Evolutionary conservation across 2,113 vertebrate genomes (phyloP), one percentile per base, ranked within the genome.

Genomic region (Recurvirostra avosetta): DNA sequence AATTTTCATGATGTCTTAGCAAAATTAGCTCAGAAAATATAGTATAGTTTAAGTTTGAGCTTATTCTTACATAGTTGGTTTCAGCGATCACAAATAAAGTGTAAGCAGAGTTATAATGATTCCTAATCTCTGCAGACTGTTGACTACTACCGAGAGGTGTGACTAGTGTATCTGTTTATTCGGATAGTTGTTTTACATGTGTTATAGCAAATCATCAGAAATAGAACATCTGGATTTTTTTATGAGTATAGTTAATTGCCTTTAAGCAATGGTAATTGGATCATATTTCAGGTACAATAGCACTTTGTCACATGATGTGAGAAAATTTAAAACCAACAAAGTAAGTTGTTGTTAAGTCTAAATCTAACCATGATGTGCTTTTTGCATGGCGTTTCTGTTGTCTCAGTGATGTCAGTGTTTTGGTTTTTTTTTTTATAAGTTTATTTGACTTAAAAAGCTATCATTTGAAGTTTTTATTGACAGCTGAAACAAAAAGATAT

Each of bases 391-490:
- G 40, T 91, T 87, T 94, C 40, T 96, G 11, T 88, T 86, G 36
- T 82, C 62, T 88, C 61, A 78, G 65, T 92, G 63, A 86, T 45
- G 38, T 83, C 52, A 9, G 32, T 89, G 59, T 75, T 81, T 90
- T 78, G 53, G 30, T 1, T 1, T 21, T 63, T 65, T 65, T 80
- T 97, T 92, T 90, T 86, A 62, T 81, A 43, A 47, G 23, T 76
- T 92, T 92, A 66, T 95, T 96, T 95, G 84, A 92, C 41, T 67
- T 81, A 73, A 71, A 95, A 94, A 96, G 18, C 83, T 92, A 95
- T 94, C 56, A 74, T 88, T 92, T 94, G 86, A 97, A 87, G 86
- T 61, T 98, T 98, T 97, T 97, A 96, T 96, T 97, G 97, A 98
- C 95, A 94, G 85, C 65, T 91, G 82, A 87, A 97, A 96, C 80